Percentiles rank a stretch among this genome's conserved stretches.
Conservation (phyloP, 2,113 vertebrate species). For the Isichthys henryi region DNA sequence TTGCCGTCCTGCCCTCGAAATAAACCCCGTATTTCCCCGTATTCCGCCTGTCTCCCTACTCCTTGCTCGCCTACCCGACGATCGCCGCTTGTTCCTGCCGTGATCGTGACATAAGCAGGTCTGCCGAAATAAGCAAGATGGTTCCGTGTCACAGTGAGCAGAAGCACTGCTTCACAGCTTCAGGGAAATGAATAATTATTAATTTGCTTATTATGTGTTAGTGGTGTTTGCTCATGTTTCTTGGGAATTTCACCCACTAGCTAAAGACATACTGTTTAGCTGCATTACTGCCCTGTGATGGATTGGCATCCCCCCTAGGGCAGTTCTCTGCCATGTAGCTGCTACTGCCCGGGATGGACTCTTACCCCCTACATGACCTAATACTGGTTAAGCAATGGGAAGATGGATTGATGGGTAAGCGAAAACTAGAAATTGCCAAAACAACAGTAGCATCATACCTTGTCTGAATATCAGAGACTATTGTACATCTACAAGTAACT, state of each 20-base stretch:
- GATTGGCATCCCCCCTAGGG: not conserved
- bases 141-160: not conserved
- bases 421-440: not conserved
- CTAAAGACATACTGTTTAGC: not conserved
- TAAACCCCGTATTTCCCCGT: too few relatives aligned
- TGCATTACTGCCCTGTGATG: not conserved
- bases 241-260: not conserved
- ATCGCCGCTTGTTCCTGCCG: too few relatives aligned
- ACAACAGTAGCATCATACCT: not conserved
- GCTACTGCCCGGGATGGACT: not conserved
- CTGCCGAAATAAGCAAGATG: not conserved
- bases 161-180: not conserved
- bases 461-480: not conserved
- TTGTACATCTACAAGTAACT: not conserved
- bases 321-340: not conserved
- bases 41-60: too few relatives aligned
- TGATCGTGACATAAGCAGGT: too few relatives aligned
- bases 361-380: not conserved
- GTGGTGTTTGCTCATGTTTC: not conserved
- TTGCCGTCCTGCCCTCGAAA: too few relatives aligned
- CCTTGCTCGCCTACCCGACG: too few relatives aligned
- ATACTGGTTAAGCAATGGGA: not conserved
- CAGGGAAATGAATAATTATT: not conserved
- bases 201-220: not conserved
- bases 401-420: not conserved